Percentiles rank a stretch among this genome's conserved stretches.
phyloP scores from a whole-genome alignment of 2,888 invertebrate genomes.

The Netelia virgata region DNA sequence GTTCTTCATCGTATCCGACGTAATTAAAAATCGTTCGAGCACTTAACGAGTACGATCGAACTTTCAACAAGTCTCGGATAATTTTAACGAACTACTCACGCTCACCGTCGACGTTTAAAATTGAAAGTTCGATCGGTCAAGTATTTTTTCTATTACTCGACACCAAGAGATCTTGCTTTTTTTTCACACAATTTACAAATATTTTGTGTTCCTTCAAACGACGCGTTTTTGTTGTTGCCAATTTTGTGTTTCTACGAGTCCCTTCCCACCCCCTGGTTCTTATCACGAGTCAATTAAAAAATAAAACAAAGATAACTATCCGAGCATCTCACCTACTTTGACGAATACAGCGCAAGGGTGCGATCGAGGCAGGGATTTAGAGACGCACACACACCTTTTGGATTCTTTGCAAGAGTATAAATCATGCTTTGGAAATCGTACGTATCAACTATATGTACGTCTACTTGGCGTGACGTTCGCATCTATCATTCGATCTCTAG shows the following conservation, averaged over 20 bases:
- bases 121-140: neutral
- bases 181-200: neutral
- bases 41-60: neutral
- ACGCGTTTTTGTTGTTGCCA: neutral
- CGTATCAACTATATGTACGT: slow-evolving; percentile 39
- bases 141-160: neutral
- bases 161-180: neutral
- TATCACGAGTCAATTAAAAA: no score
- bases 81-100: no score
- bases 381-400: slow-evolving; percentile 37
- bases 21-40: neutral
- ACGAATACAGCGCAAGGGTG: slow-evolving; percentile 15
- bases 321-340: slow-evolving; percentile 33
- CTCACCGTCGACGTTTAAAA: slow-evolving; percentile 16
- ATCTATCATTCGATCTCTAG: slow-evolving; percentile 65
- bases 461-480: slow-evolving; percentile 59
- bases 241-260: neutral
- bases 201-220: neutral
- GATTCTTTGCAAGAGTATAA: slow-evolving; percentile 47
- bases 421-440: slow-evolving; percentile 57
- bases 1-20: slow-evolving; percentile 1
- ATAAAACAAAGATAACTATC: neutral
- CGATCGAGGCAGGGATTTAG: slow-evolving; percentile 21
- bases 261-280: neutral
- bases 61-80: no score